Base-by-base conservation (phyloP, 2,113 vertebrate species). In the Thinocorus orbignyianus region DNA sequence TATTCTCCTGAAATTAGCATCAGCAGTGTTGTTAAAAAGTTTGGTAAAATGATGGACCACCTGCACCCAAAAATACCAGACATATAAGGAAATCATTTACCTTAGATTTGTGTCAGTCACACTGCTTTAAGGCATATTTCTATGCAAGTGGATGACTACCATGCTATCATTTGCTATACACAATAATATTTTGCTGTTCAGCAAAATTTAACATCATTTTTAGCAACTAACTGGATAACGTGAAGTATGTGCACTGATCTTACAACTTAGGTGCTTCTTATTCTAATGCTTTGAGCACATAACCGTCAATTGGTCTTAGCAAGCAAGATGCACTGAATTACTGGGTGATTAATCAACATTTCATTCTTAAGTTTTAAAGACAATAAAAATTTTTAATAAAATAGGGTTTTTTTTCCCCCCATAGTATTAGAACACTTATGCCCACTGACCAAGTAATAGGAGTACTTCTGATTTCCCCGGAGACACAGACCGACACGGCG, bases 41-140 rank as follows among this genome's bases (percentile, higher is more conserved):
- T 99, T 98, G 78, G 97, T 97, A 78, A 98, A 97, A 95, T 98
- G 98, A 66, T 61, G 49, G 19, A 97, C 98, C 46, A 98, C 98
- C 98, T 99, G 66, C 31, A 91, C 65, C 6, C 68, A 88, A 80
- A 96, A 41, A 25, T 33, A 51, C 13, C 30, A 94, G 37, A 93
- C 44, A 9, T 33, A 28, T 41, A 77, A 81, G n/a, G 35, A 93
- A 81, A 33, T 4, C 2, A 37, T n/a, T 54, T 73, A 46, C 5
- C 7, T 51, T 19, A 35, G 28, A 41, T 62, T 70, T 71, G 28
- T 58, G 39, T 28, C n/a, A 71, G 17, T 87, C 44, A 33, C 19
- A 33, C 25, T n/a, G 69, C 39, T 65, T 83, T 49, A 73, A 70
- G 16, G 25, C 9, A 8, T 62, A 25, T 57, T 52, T 73, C 11